These are phyloP conservation scores for Drosophila acutilabella DNA, from an alignment of 2,888 invertebrate species.

Conservation along the genomic window DNA sequence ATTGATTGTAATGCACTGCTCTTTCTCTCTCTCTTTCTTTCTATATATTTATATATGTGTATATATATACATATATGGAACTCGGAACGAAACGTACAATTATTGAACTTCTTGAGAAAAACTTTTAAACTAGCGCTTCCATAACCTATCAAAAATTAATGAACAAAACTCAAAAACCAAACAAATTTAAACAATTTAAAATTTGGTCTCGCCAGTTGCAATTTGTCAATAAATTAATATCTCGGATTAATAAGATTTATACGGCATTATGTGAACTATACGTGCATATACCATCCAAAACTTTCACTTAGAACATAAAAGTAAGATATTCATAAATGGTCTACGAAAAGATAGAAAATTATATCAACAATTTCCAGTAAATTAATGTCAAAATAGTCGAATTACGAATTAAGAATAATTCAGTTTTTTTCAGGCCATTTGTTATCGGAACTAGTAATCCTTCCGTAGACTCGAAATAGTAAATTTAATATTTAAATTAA, in stretches of 20 bases:
- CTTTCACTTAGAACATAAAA: slow-evolving; percentile 17
- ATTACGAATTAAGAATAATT: slow-evolving; percentile 8
- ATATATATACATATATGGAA: slow-evolving; percentile 12
- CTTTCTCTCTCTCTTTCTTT: neutral
- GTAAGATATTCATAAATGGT: neutral
- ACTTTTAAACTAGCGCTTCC: slow-evolving; percentile 70
- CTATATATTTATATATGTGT: neutral
- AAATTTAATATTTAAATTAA: too few relatives aligned
- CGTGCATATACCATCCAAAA: slow-evolving; percentile 23
- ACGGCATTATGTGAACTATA: slow-evolving; percentile 40
- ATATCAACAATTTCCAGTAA: slow-evolving; percentile 10
- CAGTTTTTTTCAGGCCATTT: slow-evolving; percentile 9
- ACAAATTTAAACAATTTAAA: neutral
- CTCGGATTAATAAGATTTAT: slow-evolving; percentile 18
- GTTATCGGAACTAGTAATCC: slow-evolving; percentile 17
- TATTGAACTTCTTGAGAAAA: slow-evolving; percentile 52
- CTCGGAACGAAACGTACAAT: slow-evolving; percentile 59
- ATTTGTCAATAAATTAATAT: slow-evolving; percentile 15
- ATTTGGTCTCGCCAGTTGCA: slow-evolving; percentile 29
- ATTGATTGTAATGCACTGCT: slow-evolving; percentile 27
- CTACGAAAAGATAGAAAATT: neutral
- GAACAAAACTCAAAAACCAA: slow-evolving; percentile 1
- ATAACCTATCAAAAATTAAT: slow-evolving; percentile 39
- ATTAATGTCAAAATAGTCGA: slow-evolving; percentile 8
- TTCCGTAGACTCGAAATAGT: neutral